Conservation (phyloP, 2,113 vertebrate species). For the Anarhynchus alexandrinus region DNA sequence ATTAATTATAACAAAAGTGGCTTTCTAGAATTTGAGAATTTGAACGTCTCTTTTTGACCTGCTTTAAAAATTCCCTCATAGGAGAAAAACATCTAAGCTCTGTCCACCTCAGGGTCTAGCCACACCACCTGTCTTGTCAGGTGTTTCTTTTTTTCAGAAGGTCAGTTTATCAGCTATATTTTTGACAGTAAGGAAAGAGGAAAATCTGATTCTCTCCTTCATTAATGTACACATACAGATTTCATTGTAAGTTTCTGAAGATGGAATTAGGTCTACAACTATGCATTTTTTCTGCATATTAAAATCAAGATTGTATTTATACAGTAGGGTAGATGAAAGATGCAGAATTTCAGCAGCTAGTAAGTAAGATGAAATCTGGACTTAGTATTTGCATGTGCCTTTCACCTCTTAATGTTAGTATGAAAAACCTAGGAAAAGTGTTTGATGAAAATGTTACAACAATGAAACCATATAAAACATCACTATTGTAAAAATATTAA, state of each 20-base stretch:
- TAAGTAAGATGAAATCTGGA: background rate
- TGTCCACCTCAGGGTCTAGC: background rate
- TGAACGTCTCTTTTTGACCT: background rate
- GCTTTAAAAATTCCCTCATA: background rate
- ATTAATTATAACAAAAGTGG: background rate
- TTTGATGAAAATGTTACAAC: background rate
- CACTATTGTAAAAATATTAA: background rate
- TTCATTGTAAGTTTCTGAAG: background rate
- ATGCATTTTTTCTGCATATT: background rate
- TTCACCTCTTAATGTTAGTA: background rate
- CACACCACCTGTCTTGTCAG: background rate
- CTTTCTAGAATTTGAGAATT: background rate
- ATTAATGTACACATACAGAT: background rate
- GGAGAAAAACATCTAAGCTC: background rate
- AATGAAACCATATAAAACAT: background rate
- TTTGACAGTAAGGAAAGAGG: background rate
- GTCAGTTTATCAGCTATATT: background rate
- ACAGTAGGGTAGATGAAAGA: background rate
- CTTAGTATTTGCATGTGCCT: background rate
- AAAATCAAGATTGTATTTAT: background rate
- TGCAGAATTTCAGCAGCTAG: background rate
- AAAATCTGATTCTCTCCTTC: background rate
- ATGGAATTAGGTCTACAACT: background rate
- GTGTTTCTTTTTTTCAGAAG: background rate
- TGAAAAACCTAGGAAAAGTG: background rate